Evolutionary conservation across 1,140 invertebrate species (phyloP), one percentile per base, ranked within the genome.

Genomic region (Heterodera schachtii): DNA sequence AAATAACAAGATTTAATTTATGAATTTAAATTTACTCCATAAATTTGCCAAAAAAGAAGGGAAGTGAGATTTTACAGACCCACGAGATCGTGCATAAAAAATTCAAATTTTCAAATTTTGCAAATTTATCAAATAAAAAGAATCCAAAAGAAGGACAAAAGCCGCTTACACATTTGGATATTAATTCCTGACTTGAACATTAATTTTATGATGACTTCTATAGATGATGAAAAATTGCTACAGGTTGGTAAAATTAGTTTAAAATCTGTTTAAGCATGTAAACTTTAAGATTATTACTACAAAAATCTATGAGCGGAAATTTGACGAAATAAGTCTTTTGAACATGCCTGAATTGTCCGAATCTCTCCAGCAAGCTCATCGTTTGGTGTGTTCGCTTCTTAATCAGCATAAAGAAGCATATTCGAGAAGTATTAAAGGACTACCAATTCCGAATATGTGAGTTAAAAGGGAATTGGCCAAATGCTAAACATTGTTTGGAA

Each of bases 401-500:
- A 64, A n/a, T 7, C n/a, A 84, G 49, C 60, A 67, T 21, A 85
- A 84, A 43, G 76, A 81, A 11, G 47, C 69, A n/a, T 73, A 73
- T 64, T 44, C 57, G 5, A 84, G 66, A 21, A n/a, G 64, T 60
- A 78, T 84, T 2, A 85, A 3, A n/a, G 83, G 79, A 67, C 31
- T 84, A 41, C 31, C 83, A 2, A 52, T 81, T 31, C 46, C 83
- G 81, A 75, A 71, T n/a, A 82, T 69, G 82, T 84, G 66, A n/a
- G 64, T 83, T 73, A 73, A 52, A 52, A 52, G 11, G 6, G 11
- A 52, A 8, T 31, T 31, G 31, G 31, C 31, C 31, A 31, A 31
- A 31, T 31, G 31, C 31, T 31, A 31, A 46, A 64, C 4, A 19
- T 64, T 64, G 9, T 21, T n/a, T 78, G 83, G 64, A 77, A 85